These are phyloP conservation scores for Caenorhabditis doughertyi DNA, from an alignment of 2,888 invertebrate species.

Conservation along the genomic window DNA sequence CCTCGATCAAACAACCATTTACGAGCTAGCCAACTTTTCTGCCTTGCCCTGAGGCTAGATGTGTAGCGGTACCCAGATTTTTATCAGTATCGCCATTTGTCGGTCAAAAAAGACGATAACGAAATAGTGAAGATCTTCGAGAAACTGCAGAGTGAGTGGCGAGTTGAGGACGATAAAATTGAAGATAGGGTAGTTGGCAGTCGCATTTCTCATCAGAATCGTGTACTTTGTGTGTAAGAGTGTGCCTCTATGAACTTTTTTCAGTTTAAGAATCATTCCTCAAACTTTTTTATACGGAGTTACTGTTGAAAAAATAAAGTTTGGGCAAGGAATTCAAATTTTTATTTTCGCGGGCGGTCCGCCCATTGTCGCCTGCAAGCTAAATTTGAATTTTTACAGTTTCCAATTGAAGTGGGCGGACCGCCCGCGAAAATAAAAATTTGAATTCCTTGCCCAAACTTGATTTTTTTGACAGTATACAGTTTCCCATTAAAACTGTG, in stretches of 20 bases:
- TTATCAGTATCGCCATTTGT: slow-evolving; percentile 31
- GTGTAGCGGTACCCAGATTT: slow-evolving; percentile 26
- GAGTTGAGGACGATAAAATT: slow-evolving; percentile 38
- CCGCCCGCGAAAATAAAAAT: too few species aligned
- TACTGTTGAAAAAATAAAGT: too few species aligned
- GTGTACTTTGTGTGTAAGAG: slow-evolving; percentile 35
- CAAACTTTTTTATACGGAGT: too few species aligned
- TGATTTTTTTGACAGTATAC: too few species aligned
- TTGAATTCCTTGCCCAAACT: too few species aligned
- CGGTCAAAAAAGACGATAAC: slow-evolving; percentile 43
- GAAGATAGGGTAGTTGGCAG: slow-evolving; percentile 41
- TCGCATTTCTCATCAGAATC: slow-evolving; percentile 22
- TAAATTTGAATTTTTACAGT: too few species aligned
- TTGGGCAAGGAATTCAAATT: too few species aligned
- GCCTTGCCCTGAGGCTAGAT: slow-evolving; percentile 7
- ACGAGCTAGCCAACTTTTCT: slow-evolving; percentile 7
- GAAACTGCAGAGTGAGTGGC: slow-evolving; percentile 16
- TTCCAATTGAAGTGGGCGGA: too few species aligned
- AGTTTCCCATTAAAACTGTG: too few species aligned
- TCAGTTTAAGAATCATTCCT: background rate
- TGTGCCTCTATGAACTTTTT: background rate
- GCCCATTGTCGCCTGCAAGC: too few species aligned
- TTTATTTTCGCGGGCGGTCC: too few species aligned
- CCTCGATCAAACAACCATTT: slow-evolving; percentile 29
- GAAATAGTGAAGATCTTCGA: slow-evolving; percentile 42